Percentiles rank a stretch among this genome's conserved stretches.
Evolutionary conservation across 2,113 vertebrate genomes (phyloP).

Genomic region (Xyrauchen texanus): DNA sequence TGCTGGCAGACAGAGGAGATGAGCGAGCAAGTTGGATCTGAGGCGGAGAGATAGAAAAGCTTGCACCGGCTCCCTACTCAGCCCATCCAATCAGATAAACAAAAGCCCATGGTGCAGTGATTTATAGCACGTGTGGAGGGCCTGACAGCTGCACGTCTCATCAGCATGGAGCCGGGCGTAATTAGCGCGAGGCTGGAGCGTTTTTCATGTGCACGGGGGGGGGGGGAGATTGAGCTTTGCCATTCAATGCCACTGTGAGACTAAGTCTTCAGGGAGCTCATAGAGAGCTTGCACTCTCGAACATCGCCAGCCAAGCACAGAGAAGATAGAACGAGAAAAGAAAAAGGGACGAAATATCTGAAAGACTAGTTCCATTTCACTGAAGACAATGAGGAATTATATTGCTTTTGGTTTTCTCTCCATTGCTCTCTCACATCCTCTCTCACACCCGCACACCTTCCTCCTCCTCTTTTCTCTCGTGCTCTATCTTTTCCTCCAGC

Average conservation of each 20-base stretch:
- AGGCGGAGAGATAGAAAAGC: constrained; percentile 56
- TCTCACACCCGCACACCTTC: constrained; percentile 30
- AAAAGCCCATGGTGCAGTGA: constrained; percentile 62
- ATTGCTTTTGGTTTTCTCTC: constrained; percentile 50
- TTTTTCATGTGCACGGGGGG: neutral
- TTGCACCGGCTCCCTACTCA: constrained; percentile 34
- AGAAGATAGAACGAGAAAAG: neutral
- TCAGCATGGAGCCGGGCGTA: constrained; percentile 71
- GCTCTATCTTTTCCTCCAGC: constrained; percentile 38
- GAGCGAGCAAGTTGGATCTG: constrained; percentile 48
- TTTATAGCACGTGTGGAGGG: constrained; percentile 68
- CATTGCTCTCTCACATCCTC: constrained; percentile 39
- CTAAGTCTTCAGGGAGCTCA: too few species aligned
- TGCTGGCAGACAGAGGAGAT: constrained; percentile 53
- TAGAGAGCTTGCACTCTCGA: neutral
- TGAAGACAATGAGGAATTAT: constrained; percentile 53
- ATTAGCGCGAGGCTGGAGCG: constrained; percentile 62
- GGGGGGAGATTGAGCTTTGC: neutral
- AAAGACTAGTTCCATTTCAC: constrained; percentile 47
- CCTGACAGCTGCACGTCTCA: constrained; percentile 70
- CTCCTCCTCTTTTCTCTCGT: constrained; percentile 22
- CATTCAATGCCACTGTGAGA: neutral
- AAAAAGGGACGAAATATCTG: constrained; percentile 23
- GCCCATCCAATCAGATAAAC: constrained; percentile 62
- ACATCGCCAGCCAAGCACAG: constrained; percentile 42